Evolutionary conservation across 2,113 vertebrate species (phyloP), one percentile per base, ranked within the genome.

Genomic region (Ciconia boyciana): DNA sequence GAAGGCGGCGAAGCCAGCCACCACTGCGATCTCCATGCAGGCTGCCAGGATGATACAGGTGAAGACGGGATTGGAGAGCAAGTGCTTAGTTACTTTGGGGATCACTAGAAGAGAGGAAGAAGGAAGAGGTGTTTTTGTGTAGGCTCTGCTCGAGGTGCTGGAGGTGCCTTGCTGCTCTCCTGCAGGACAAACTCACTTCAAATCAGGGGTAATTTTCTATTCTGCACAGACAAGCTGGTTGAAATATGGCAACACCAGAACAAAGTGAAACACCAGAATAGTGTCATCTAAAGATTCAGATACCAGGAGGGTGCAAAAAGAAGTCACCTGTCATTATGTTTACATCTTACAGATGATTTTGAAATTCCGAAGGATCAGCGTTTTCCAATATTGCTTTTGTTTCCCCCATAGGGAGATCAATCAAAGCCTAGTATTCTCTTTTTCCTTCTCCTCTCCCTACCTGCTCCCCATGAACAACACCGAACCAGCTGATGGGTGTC

Each of bases 21-120:
- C 99, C 51, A 99, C 99, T 0, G 99, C 99, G 1, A 99, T 99
- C 98, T 99, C 99, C 99, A 99, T 99, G 79, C 99, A 99, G 87
- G 99, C 99, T 0, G 99, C 99, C 94, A 99, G 98, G 93, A 99
- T 97, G 97, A 99, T 99, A 93, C 99, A 99, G 92, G 99, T 99
- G 98, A 99, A 99, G 96, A 99, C 99, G 0, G 99, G 99, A 95
- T 99, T 99, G 7, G 99, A 99, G 31, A 99, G 98, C 93, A 99
- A 98, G 97, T 99, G 99, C 97, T 98, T 99, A 58, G 99, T 99
- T 94, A 99, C 99, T 94, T 99, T 99, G 10, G 99, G 99, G 97
- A 99, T 99, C 97, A 99, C 99, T 99, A 91, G 14, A 82, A 62
- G 34, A 93, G 46, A 90, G 60, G 13, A 52, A 43, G 88, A 75